phyloP scores from a whole-genome alignment of 2,797 vertebrate species.

The Pangasius larnaudii region DNA sequence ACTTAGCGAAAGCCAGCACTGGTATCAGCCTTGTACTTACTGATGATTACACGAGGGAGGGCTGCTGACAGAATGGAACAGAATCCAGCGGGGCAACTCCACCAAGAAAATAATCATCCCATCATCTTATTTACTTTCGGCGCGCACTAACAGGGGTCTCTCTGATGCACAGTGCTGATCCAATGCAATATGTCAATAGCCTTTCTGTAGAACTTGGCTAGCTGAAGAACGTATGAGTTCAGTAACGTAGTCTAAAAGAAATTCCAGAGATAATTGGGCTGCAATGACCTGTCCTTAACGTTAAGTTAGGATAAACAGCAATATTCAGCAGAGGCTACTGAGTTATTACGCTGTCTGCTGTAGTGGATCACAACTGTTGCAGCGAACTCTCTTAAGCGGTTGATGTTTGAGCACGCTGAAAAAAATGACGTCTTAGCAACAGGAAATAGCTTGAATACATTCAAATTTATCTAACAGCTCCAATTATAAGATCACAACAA shows the following conservation, averaged over 20 bases:
- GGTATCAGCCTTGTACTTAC: conserved; percentile 79
- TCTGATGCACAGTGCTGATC: background rate
- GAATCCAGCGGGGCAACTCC: conserved; percentile 29
- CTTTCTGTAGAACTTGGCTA: background rate
- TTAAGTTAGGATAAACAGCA: conserved; percentile 5
- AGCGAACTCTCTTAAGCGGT: background rate
- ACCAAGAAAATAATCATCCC: background rate
- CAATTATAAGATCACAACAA: background rate
- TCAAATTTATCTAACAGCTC: background rate
- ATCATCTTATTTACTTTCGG: background rate
- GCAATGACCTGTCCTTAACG: background rate
- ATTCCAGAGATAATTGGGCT: background rate
- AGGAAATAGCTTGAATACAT: background rate
- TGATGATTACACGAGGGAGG: conserved; percentile 74
- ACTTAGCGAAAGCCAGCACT: conserved; percentile 72
- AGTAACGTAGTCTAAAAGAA: background rate
- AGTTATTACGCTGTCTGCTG: conserved; percentile 1
- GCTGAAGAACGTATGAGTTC: background rate
- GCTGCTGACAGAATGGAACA: conserved; percentile 57
- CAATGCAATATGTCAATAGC: background rate
- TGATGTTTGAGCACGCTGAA: background rate
- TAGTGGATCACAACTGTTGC: background rate
- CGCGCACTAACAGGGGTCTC: background rate
- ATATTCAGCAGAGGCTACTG: background rate
- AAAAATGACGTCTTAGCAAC: background rate